Evolutionary conservation across 2,797 vertebrate genomes (phyloP), one percentile per base, ranked within the genome.

Genomic region (Chelidonichthys spinosus): DNA sequence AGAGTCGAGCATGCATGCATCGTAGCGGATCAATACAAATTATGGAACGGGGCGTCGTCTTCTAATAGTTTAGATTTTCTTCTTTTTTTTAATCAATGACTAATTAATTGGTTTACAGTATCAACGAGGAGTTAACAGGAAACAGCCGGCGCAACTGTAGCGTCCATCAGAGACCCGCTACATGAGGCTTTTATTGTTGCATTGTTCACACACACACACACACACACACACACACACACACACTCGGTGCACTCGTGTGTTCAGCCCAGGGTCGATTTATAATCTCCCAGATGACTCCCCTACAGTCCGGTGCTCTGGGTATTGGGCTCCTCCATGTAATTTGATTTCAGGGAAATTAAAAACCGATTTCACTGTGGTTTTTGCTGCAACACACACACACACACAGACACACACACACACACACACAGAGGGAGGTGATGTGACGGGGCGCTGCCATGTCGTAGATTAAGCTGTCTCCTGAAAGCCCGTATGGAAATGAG

Each of bases 311-410:
- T 74, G 87, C 71, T 82, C 79, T 13, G 52, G 84, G 89, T 89
- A 89, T 80, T 90, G 25, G 25, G 82, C 76, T 77, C 87, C 63
- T 81, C 79, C 69, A 72, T 90, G 90, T 90, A 84, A 93, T 89
- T 91, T 84, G 76, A 89, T 92, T 90, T 89, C 74, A 87, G 79
- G 84, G 81, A 90, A 92, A 90, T 88, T 90, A 90, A 90, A 91
- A 89, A 88, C 76, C 84, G 81, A 89, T 89, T 89, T 79, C 70
- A 83, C 63, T 79, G 81, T 83, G 79, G 74, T 83, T 91, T 75
- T 72, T 56, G 69, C 62, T 56, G 44, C 25, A 54, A 67, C 53
- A 67, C 58, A 44, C 82, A 40, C 35, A 53, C 35, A 40, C n/a
- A n/a, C n/a, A n/a, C 37, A 43, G 44, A 63, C 14, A 50, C 37